Evolutionary conservation across 2,113 vertebrate species (phyloP), one percentile per base, ranked within the genome.

Genomic region (Mohoua ochrocephala): DNA sequence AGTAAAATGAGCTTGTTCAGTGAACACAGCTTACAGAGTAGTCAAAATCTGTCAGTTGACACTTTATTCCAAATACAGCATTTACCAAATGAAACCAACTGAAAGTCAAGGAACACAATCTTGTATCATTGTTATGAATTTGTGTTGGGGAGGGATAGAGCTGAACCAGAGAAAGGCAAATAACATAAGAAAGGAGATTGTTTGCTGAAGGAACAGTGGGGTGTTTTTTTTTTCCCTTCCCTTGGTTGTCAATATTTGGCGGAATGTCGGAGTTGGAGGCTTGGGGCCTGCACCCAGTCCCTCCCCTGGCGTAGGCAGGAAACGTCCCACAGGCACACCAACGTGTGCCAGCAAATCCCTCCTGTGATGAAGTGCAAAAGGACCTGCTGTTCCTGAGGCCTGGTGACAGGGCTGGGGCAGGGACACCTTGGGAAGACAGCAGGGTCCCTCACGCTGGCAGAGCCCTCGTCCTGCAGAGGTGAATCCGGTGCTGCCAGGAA

Each of bases 1-100:
- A 74, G 75, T 88, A 80, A 88, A 85, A 88, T 37, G 3, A 73
- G 47, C 82, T 82, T 90, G 64, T 96, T 96, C 67, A 94, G 10
- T 87, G 91, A 96, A 83, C 81, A 77, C 2, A 27, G 49, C 37
- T 73, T 68, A 80, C 42, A 64, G 9, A 57, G 30, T 3, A 39
- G 31, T 85, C 7, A 5, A 70, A 91, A 42, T 74, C 26, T 65
- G 7, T 69, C 88, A 27, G 5, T 8, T 65, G 76, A 50, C 1
- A 4, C 57, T 83, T 75, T 87, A 79, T 84, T 95, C 31, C 21
- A 53, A 57, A 47, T 74, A 53, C 42, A 80, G 47, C 54, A 17
- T 54, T 74, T 70, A 73, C 35, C 54, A 90, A 61, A 79, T 20
- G 9, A 84, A 73, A 77, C 65, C 23, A 45, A 17, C 37, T 56